Evolutionary conservation across 2,113 vertebrate genomes (phyloP), one percentile per base, ranked within the genome.

Genomic region (Petaurus breviceps): DNA sequence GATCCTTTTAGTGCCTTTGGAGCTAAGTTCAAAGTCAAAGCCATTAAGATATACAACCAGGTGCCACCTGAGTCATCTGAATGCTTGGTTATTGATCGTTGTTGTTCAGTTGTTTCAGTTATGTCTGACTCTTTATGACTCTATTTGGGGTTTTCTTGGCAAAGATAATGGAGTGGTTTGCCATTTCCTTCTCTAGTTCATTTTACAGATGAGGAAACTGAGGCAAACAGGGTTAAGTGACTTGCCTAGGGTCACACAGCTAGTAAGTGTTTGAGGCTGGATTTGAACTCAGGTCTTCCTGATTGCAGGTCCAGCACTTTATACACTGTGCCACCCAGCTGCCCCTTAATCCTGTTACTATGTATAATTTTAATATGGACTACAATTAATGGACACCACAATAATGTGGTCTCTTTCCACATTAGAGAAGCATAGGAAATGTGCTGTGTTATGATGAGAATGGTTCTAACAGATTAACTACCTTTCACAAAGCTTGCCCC

Each of bases 21-120:
- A 93, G 92, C 95, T 91, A 91, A 92, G 77, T 97, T 96, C 93
- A 95, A 93, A 51, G 47, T 94, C 90, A 97, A 68, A 92, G 90
- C 24, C 68, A 47, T 92, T 90, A 37, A 19, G 22, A 93, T 96
- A 92, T 94, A 91, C 96, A 90, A 95, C 91, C 6, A 54, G 89
- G 90, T 49, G 49, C 51, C 52, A 93, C 77, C 68, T 55, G 46
- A 95, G 89, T 91, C 95, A 91, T 46, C 52, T 94, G 94, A 96
- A 89, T 51, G 28, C 19, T 61, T 93, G 49, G 7, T 94, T 94
- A 96, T 51, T 93, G 94, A 96, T 95, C 84, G 3, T 23, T 84
- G 57, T 37, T 68, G 28, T 84, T 84, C 68, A 43, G 37, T n/a
- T 84, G 16, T 43, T 31, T 68, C 31, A 55, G 54, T 55, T 26